These are phyloP conservation scores for Drosophila pseudoananassae DNA, from an alignment of 1,140 invertebrate genomes.

Conservation along the genomic window DNA sequence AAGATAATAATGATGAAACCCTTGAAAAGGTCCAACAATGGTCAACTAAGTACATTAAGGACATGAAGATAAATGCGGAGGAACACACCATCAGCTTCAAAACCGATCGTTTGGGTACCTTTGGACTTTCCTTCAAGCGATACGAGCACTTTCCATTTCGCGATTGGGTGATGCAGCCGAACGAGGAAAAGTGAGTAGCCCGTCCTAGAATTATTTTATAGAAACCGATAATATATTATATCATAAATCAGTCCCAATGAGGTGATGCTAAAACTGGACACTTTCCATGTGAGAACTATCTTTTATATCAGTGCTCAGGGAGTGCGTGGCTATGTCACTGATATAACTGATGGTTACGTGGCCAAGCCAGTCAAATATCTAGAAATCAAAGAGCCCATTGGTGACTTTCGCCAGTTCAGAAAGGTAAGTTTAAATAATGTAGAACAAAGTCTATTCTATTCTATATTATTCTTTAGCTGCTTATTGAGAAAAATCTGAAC, in stretches of 20 bases:
- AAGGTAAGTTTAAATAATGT: conserved; percentile 25
- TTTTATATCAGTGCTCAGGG: conserved; percentile 61
- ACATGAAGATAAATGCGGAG: conserved; percentile 18
- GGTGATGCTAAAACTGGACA: conserved; percentile 60
- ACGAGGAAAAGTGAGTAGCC: conserved; percentile 59
- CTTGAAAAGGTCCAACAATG: conserved; percentile 35
- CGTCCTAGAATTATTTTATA: background rate
- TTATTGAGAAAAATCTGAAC: conserved; percentile 46
- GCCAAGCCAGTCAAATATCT: conserved; percentile 65
- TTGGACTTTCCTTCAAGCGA: conserved; percentile 73
- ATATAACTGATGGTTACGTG: conserved; percentile 41
- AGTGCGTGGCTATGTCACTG: conserved; percentile 68
- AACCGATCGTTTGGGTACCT: conserved; percentile 67
- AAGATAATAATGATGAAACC: no score
- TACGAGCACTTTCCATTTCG: conserved; percentile 79
- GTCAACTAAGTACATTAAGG: conserved; percentile 59
- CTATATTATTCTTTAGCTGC: no score
- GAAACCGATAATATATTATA: no score
- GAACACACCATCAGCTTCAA: conserved; percentile 42
- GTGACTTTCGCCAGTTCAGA: conserved; percentile 62
- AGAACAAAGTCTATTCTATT: background rate
- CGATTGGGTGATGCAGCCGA: conserved; percentile 69
- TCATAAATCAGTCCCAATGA: conserved; percentile 50
- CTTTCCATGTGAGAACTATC: conserved; percentile 59
- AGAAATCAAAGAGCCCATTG: conserved; percentile 60